A percentile compares a stretch with the other conserved stretches of the same genome.
phyloP scores from a whole-genome alignment of 2,113 vertebrate genomes.

The Australoheros scitulus region DNA sequence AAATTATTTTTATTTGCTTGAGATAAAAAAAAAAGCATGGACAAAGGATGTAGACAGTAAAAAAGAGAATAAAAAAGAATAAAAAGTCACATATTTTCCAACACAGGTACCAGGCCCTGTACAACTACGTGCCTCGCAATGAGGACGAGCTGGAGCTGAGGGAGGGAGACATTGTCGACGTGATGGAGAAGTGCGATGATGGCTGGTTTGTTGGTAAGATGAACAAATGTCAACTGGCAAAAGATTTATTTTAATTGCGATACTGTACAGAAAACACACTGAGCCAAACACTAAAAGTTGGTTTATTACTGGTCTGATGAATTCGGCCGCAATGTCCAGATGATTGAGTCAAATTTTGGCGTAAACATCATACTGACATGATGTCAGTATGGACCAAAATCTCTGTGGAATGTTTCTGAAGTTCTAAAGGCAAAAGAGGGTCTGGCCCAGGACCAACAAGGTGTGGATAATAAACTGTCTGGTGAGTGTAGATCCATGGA shows the following conservation, averaged over 20 bases:
- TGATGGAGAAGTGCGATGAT: constrained; percentile 98
- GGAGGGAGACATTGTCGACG: constrained; percentile 94
- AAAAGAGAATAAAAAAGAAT: neutral
- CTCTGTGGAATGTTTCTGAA: too few relatives aligned
- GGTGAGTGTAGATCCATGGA: too few relatives aligned
- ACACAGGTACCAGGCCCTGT: constrained; percentile 94
- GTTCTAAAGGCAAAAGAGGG: neutral
- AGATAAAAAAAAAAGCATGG: neutral
- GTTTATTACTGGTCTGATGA: neutral
- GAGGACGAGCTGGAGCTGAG: constrained; percentile 97
- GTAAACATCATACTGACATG: too few relatives aligned
- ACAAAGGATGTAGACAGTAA: neutral
- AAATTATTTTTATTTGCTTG: neutral
- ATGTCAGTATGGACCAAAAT: neutral
- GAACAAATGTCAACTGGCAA: neutral
- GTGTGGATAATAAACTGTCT: neutral
- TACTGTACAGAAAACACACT: neutral
- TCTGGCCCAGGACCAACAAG: too few relatives aligned
- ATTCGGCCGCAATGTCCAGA: neutral
- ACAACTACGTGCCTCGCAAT: constrained; percentile 96
- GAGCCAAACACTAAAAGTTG: neutral
- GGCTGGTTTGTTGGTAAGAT: constrained; percentile 97
- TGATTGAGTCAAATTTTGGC: neutral
- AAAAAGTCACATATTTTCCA: neutral
- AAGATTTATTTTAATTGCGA: neutral